These are phyloP conservation scores for Polymixis lichenea DNA, from an alignment of 2,888 invertebrate species.

Conservation along the genomic window DNA sequence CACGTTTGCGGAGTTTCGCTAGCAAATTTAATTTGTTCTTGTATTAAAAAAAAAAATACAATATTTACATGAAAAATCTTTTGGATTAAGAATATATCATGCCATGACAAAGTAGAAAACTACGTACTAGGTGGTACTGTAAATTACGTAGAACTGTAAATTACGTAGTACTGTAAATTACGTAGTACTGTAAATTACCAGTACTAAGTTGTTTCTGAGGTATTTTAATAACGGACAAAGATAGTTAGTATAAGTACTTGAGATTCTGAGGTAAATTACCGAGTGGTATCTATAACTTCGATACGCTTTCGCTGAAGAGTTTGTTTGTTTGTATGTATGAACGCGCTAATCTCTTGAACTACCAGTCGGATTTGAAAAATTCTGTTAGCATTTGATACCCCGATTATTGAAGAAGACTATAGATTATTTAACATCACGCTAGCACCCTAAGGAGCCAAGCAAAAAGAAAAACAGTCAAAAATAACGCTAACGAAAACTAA, in stretches of 20 bases:
- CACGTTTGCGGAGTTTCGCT: not conserved
- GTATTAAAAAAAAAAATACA: not conserved
- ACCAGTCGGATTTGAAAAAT: no score
- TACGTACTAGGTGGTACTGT: conserved; percentile 6
- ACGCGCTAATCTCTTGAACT: no score
- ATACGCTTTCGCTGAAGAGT: no score
- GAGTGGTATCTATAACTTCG: not conserved
- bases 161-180: conserved; percentile 28
- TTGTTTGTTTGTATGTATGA: no score
- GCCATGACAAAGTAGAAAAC: conserved; percentile 29
- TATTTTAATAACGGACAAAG: conserved; percentile 20
- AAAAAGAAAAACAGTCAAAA: no score
- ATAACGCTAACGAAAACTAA: no score
- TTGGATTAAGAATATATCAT: conserved; percentile 42
- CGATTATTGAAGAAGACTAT: no score
- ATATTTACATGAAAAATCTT: conserved; percentile 27
- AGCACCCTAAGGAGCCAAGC: no score
- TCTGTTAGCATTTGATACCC: no score
- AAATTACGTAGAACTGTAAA: conserved; percentile 12
- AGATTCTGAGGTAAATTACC: not conserved
- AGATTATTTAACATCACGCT: no score
- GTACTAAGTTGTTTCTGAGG: not conserved
- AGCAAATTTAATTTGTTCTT: not conserved
- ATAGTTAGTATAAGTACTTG: not conserved
- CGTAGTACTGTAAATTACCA: conserved; percentile 8